Evolutionary conservation across 2,888 invertebrate species (phyloP), one percentile per base, ranked within the genome.

Genomic region (Ernsta delagoae): DNA sequence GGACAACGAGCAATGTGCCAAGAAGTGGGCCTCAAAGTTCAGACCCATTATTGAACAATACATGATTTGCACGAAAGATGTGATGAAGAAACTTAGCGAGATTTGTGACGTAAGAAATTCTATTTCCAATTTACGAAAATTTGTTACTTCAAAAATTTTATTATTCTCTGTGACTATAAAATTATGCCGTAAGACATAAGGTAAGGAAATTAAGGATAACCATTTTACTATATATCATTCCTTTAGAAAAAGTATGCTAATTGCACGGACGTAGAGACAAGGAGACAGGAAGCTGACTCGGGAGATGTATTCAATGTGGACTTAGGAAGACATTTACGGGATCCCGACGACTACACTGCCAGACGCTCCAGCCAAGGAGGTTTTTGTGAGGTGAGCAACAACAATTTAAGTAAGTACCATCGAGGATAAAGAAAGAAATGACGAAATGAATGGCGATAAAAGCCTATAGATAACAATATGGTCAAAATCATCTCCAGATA

Each of bases 31-130:
- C 0, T 85, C 86, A 67, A 78, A 83, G 41, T 93, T 92, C 77
- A 81, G 92, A 59, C 77, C 68, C 61, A 92, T 93, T 65, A 93
- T 93, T 74, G 84, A 84, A 0, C 83, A 89, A 69, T 93, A 90
- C 77, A 93, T 93, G 92, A 89, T 92, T 74, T 93, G 92, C 76
- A 93, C 92, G 1, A 92, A 85, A 62, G 92, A 93, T 48, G 89
- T 93, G 1, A 89, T 90, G 90, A 90, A 82, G 75, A 79, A 86
- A 48, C 82, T 92, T 0, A 92, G 92, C 63, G 92, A 90, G 70
- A 75, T 90, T 41, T 92, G 92, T 73, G 88, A 92, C 50, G 92
- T 92, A 74, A 84, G 54, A 54, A 54, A 31, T 31, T 31, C 31
- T 31, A 31, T 31, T 31, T 31, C 31, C 31, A 31, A 31, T 3